Evolutionary conservation across 2,797 vertebrate genomes (phyloP).

Genomic region (Platalea minor): DNA sequence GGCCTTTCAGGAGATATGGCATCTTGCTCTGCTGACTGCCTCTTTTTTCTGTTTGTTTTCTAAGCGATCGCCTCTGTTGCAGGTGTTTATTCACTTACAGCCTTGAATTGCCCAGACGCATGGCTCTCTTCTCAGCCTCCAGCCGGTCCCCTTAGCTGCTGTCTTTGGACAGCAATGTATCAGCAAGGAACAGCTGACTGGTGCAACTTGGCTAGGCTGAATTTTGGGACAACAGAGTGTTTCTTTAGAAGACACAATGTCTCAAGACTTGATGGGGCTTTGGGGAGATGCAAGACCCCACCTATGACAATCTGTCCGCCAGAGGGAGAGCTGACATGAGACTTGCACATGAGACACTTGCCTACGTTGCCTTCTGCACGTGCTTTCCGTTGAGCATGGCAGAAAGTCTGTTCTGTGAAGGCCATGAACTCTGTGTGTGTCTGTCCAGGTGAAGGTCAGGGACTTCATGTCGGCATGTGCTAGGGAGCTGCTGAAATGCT

Average conservation of each 20-base stretch:
- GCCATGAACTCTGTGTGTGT: background rate
- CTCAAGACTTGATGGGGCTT: background rate
- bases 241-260: background rate
- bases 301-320: accelerated
- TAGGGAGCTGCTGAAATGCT: background rate
- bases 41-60: background rate
- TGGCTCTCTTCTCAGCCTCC: background rate
- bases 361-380: background rate
- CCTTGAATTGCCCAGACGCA: background rate
- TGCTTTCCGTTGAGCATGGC: background rate
- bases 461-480: background rate
- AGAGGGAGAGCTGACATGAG: background rate
- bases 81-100: background rate
- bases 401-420: background rate
- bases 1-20: background rate
- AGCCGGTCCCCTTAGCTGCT: background rate
- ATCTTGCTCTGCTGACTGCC: background rate
- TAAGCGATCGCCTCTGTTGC: background rate
- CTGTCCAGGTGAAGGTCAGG: background rate
- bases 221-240: background rate
- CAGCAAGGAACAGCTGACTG: background rate
- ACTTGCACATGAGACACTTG: accelerated
- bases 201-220: background rate
- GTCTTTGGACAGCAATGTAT: background rate
- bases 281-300: background rate